Evolutionary conservation across 2,113 vertebrate genomes (phyloP).

Genomic region (Cyphomyrus discorhynchus): DNA sequence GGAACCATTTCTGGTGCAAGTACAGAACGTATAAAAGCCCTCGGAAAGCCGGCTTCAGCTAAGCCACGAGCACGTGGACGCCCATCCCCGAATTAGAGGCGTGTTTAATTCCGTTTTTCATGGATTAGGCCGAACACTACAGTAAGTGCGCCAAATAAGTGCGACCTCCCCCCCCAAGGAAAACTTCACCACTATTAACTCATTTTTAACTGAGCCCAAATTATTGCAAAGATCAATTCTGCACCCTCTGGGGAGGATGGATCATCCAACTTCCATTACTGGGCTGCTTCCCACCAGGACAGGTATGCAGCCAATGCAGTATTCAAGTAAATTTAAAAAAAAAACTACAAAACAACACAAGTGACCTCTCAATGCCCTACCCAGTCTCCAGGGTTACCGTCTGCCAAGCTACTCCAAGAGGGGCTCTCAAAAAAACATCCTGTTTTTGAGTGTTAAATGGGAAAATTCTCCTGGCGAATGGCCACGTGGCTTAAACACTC

Average conservation of each 20-base stretch:
- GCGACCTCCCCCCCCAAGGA: not conserved
- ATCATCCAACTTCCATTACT: not conserved
- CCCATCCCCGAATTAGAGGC: not conserved
- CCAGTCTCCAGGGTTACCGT: not conserved
- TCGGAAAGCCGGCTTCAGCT: not conserved
- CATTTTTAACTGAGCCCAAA: not conserved
- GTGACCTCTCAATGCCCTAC: not conserved
- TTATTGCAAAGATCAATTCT: slow-evolving; percentile 19
- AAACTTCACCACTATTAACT: not conserved
- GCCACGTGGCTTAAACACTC: not conserved
- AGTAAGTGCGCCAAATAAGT: not conserved
- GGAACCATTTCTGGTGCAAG: not conserved
- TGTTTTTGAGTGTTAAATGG: not conserved
- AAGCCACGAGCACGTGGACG: not conserved
- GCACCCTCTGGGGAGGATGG: not conserved
- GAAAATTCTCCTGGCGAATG: not conserved
- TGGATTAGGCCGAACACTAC: not conserved
- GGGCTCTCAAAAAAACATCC: not conserved
- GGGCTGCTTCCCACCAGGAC: not conserved
- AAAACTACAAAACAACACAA: not conserved
- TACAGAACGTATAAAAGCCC: not conserved
- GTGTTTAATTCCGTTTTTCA: not conserved
- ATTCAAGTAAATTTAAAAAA: not conserved
- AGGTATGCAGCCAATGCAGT: not conserved
- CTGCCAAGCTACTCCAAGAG: not conserved